Evolutionary conservation across 2,888 invertebrate genomes (phyloP).

Genomic region (Acrocyrtus sp.): DNA sequence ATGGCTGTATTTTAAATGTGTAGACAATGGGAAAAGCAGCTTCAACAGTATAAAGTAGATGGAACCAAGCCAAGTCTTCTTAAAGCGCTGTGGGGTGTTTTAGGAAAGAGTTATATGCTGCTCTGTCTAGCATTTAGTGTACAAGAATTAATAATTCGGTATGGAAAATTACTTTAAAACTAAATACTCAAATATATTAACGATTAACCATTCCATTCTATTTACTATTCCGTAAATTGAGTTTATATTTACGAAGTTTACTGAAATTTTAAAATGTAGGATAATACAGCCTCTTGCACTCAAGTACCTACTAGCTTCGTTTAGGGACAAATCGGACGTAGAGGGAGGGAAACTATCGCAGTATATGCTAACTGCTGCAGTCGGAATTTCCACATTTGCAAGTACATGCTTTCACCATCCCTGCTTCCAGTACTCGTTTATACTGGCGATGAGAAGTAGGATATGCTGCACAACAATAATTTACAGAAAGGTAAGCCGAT

Average conservation of each 20-base stretch:
- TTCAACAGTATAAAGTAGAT: constrained; percentile 22
- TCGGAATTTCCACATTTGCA: constrained; percentile 77
- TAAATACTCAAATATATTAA: neutral
- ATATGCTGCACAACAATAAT: constrained; percentile 85
- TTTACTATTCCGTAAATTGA: neutral
- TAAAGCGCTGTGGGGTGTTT: constrained; percentile 28
- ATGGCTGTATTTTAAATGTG: neutral
- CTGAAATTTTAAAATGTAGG: neutral
- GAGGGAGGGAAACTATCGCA: constrained; percentile 73
- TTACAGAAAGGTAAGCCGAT: constrained; percentile 79
- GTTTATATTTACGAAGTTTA: neutral
- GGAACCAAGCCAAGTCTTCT: constrained; percentile 34
- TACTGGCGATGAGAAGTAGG: constrained; percentile 81
- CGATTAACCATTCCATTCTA: neutral
- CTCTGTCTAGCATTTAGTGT: constrained; percentile 24
- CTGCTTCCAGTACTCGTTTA: constrained; percentile 78
- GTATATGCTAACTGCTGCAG: constrained; percentile 79
- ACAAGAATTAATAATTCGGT: constrained; percentile 44
- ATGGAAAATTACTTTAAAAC: neutral
- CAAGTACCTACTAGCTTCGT: constrained; percentile 30
- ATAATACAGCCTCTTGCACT: constrained; percentile 34
- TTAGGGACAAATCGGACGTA: constrained; percentile 3
- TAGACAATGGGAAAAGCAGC: constrained; percentile 39
- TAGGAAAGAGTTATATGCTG: constrained; percentile 27
- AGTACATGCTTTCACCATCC: constrained; percentile 85